Evolutionary conservation across 30 jellyfish, hydroid and myxozoan species (phyloP).

Genomic region (Nemopilema nomurai): DNA sequence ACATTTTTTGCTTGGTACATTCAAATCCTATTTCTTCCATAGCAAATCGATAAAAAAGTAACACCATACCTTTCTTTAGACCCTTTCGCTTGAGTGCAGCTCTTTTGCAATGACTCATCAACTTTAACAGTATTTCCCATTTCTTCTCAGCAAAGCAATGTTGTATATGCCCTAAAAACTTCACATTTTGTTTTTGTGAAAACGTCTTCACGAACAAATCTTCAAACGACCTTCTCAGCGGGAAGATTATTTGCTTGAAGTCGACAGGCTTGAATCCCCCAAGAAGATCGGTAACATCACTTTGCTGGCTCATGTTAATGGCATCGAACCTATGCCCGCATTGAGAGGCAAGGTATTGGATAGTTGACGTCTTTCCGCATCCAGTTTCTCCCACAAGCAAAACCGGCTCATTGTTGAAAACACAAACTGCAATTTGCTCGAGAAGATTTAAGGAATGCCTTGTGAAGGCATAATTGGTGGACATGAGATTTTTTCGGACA

Average conservation of each 20-base stretch:
- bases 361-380: conserved; percentile 96
- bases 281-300: conserved; percentile 91
- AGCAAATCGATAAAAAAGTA: too few relatives aligned
- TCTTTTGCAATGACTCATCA: conserved; percentile 73
- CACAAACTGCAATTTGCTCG: conserved; percentile 83
- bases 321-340: conserved; percentile 87
- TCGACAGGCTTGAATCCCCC: conserved; percentile 98
- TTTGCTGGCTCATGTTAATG: conserved; percentile 94
- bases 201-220: conserved; percentile 70
- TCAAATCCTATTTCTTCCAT: too few relatives aligned
- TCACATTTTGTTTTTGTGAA: conserved; percentile 85
- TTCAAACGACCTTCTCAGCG: conserved; percentile 69
- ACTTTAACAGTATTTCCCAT: conserved; percentile 71
- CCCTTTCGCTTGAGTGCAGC: conserved; percentile 78
- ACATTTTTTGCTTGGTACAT: too few relatives aligned
- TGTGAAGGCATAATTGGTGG: conserved; percentile 68
- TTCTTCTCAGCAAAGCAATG: conserved; percentile 72
- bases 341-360: conserved; percentile 88
- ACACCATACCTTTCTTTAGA: conserved; percentile 49
- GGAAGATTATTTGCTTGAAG: conserved; percentile 57
- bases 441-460: conserved; percentile 76
- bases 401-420: conserved; percentile 82
- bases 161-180: conserved; percentile 84
- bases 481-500: not conserved
- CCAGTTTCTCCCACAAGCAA: conserved; percentile 99